A percentile compares a stretch with the other conserved stretches of the same genome.
These are phyloP conservation scores for Nothobranchius kuhntae DNA, from an alignment of 2,113 vertebrate species.

Conservation along the genomic window DNA sequence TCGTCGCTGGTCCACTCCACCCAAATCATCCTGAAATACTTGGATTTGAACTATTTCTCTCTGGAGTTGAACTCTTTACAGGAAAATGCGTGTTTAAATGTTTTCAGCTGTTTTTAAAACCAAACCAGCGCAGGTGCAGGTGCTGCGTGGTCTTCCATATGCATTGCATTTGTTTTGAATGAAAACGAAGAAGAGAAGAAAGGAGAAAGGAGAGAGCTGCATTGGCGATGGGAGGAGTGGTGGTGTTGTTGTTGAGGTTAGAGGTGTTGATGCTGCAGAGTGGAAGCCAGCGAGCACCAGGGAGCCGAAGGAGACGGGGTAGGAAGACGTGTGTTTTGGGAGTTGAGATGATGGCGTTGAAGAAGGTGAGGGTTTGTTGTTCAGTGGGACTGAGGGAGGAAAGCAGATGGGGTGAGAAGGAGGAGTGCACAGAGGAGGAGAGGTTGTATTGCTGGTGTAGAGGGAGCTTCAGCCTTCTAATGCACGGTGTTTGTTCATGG, in stretches of 20 bases:
- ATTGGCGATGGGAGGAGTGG: conserved; percentile 30
- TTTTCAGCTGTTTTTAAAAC: too few species aligned
- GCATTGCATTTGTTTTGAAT: not conserved
- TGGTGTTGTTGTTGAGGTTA: conserved; percentile 41
- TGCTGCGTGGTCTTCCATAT: not conserved
- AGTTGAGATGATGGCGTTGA: conserved; percentile 62
- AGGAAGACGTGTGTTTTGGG: conserved; percentile 54
- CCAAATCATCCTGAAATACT: too few species aligned
- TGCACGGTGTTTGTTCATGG: conserved; percentile 37
- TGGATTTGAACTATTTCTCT: too few species aligned
- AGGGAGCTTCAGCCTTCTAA: conserved; percentile 66
- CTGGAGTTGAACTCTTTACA: too few species aligned
- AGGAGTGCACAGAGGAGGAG: conserved; percentile 59
- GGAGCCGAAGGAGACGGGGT: conserved; percentile 38
- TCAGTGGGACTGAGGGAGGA: conserved; percentile 64
- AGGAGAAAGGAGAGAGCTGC: conserved; percentile 16
- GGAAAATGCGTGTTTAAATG: too few species aligned
- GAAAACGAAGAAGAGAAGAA: not conserved
- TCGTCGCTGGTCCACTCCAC: too few species aligned
- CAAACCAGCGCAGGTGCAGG: not conserved
- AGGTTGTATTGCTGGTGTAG: conserved; percentile 61
- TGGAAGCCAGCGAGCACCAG: conserved; percentile 36
- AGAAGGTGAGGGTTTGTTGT: conserved; percentile 72
- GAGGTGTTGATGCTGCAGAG: conserved; percentile 48
- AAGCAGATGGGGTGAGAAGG: conserved; percentile 28